Percentiles rank a stretch among this genome's conserved stretches.
Conservation (phyloP, 2,113 vertebrate species). For the Neomonachus schauinslandi region DNA sequence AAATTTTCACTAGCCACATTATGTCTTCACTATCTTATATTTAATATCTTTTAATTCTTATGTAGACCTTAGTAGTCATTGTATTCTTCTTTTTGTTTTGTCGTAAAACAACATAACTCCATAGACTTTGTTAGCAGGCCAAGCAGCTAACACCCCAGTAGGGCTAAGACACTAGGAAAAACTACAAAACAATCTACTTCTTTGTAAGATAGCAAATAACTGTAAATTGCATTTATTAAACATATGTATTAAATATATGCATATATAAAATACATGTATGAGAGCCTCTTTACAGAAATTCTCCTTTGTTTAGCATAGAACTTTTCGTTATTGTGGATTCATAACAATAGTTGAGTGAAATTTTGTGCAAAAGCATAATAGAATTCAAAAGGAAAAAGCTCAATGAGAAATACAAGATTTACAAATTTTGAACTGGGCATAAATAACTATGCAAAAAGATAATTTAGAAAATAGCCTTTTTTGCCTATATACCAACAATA, state of each 20-base stretch:
- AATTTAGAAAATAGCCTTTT: neutral
- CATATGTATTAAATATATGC: neutral
- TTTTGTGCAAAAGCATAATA: neutral
- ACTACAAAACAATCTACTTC: neutral
- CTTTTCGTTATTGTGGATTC: neutral
- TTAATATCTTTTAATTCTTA: conserved; percentile 15
- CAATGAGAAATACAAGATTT: neutral
- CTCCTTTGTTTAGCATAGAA: neutral
- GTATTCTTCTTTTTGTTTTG: neutral
- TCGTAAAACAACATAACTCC: neutral
- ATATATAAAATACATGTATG: neutral
- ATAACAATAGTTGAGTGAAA: neutral
- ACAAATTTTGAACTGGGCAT: neutral
- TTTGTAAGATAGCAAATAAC: neutral
- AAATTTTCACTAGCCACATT: neutral
- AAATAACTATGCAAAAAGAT: neutral
- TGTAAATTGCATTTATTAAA: neutral
- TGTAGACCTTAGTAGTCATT: neutral
- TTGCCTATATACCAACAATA: neutral
- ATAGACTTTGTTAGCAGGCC: neutral
- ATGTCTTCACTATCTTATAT: neutral
- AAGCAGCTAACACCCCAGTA: neutral
- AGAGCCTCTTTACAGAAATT: neutral
- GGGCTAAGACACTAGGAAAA: neutral
- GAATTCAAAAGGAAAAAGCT: neutral